A percentile compares a stretch with the other conserved stretches of the same genome.
Evolutionary conservation across 2,888 invertebrate genomes (phyloP).

Genomic region (Merodon equestris): DNA sequence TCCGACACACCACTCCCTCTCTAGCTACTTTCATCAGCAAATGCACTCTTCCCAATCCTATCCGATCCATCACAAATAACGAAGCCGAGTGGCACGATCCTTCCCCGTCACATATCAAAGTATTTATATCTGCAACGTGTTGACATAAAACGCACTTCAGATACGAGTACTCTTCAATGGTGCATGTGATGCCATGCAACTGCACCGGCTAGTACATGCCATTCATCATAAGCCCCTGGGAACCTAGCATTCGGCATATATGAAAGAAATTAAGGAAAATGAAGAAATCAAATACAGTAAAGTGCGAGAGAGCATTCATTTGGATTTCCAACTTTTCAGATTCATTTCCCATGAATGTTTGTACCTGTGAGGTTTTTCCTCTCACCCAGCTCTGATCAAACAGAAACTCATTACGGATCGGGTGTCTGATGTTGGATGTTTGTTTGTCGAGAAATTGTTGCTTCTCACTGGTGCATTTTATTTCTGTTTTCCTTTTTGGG

Average conservation of each 20-base stretch:
- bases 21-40: no score
- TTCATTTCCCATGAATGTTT: conserved; percentile 63
- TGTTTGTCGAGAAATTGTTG: conserved; percentile 51
- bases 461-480: conserved; percentile 46
- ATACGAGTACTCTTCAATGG: conserved; percentile 30
- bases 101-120: conserved; percentile 40
- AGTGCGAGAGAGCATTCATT: conserved; percentile 29
- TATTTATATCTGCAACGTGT: conserved; percentile 47
- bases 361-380: conserved; percentile 26
- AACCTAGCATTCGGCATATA: conserved; percentile 50
- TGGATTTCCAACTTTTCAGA: conserved; percentile 42
- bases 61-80: neutral
- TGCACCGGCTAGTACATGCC: conserved; percentile 3
- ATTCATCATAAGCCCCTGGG: conserved; percentile 38
- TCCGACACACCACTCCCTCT: no score
- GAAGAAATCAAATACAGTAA: conserved; percentile 61
- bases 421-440: conserved; percentile 44
- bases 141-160: conserved; percentile 46
- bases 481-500: conserved; percentile 15
- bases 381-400: conserved; percentile 45
- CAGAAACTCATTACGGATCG: conserved; percentile 50
- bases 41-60: no score
- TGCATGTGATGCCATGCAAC: conserved; percentile 15
- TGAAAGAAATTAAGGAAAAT: conserved; percentile 55
- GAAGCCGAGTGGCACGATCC: conserved; percentile 46